These are phyloP conservation scores for Meandrusa payeni DNA, from an alignment of 2,888 invertebrate species.

Conservation along the genomic window DNA sequence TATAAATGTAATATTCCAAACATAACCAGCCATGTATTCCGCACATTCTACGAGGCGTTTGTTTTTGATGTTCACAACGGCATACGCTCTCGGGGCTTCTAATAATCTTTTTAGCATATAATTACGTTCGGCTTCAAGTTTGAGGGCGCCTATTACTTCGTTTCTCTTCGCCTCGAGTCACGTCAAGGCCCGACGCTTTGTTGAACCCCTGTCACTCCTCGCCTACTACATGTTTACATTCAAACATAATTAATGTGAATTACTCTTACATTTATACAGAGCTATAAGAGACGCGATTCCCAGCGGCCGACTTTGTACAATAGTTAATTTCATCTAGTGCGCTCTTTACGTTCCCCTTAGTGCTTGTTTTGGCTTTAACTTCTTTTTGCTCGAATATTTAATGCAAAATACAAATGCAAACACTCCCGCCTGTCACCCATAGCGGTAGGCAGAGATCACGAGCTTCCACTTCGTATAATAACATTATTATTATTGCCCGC, in stretches of 20 bases:
- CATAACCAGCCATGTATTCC: not conserved
- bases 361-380: no score
- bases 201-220: slow-evolving; percentile 33
- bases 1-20: no score
- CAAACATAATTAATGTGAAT: slow-evolving; percentile 33
- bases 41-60: not conserved
- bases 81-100: slow-evolving; percentile 26
- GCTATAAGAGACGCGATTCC: slow-evolving; percentile 18
- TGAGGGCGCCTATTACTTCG: slow-evolving; percentile 31
- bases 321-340: slow-evolving; percentile 21
- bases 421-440: no score
- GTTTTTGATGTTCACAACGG: slow-evolving; percentile 22
- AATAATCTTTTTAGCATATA: slow-evolving; percentile 32
- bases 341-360: slow-evolving; percentile 1
- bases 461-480: no score
- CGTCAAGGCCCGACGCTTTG: slow-evolving; percentile 28
- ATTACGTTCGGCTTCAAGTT: slow-evolving; percentile 33
- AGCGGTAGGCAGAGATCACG: no score
- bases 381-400: no score
- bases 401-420: no score
- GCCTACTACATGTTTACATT: slow-evolving; percentile 38
- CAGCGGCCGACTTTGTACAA: slow-evolving; percentile 8
- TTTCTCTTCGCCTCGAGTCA: slow-evolving; percentile 36
- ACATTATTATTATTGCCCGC: no score
- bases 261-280: slow-evolving; percentile 15